These are phyloP conservation scores for Yponomeuta malinellus DNA, from an alignment of 2,888 invertebrate species.

Conservation along the genomic window DNA sequence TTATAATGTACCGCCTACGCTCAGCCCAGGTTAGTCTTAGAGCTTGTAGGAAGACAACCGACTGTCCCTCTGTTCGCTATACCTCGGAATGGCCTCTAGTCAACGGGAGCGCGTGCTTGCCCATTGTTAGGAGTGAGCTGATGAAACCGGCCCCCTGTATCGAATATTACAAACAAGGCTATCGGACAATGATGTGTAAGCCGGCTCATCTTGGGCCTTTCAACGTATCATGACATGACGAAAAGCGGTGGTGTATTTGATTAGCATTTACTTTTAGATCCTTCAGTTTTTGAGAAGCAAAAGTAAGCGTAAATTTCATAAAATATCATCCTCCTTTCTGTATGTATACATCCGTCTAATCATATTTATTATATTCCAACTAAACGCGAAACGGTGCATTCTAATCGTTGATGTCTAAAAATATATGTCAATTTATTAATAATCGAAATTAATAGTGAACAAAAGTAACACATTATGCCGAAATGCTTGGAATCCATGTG, in stretches of 20 bases:
- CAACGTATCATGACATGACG: slow-evolving; percentile 3
- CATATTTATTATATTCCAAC: too few species aligned
- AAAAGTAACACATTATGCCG: too few species aligned
- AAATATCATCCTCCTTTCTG: too few species aligned
- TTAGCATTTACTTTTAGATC: background rate
- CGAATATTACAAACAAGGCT: slow-evolving; percentile 16
- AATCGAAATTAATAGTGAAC: too few species aligned
- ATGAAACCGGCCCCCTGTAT: slow-evolving; percentile 32
- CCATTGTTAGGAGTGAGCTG: slow-evolving; percentile 43
- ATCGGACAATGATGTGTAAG: slow-evolving; percentile 15
- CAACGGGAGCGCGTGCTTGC: slow-evolving; percentile 31
- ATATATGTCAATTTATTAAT: too few species aligned
- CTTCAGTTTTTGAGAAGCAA: background rate
- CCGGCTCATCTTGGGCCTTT: slow-evolving; percentile 3
- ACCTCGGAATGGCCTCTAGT: slow-evolving; percentile 27
- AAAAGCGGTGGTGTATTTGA: background rate
- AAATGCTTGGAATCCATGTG: background rate
- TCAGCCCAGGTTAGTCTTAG: background rate
- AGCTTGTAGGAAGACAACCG: background rate
- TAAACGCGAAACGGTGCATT: too few species aligned
- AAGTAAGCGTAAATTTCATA: too few species aligned
- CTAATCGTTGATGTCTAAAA: too few species aligned
- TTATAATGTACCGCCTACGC: too few species aligned
- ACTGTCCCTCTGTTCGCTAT: background rate
- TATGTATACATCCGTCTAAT: too few species aligned